phyloP scores from a whole-genome alignment of 37 sponge, comb jelly and placozoan genomes.

The Tethya wilhelma region DNA sequence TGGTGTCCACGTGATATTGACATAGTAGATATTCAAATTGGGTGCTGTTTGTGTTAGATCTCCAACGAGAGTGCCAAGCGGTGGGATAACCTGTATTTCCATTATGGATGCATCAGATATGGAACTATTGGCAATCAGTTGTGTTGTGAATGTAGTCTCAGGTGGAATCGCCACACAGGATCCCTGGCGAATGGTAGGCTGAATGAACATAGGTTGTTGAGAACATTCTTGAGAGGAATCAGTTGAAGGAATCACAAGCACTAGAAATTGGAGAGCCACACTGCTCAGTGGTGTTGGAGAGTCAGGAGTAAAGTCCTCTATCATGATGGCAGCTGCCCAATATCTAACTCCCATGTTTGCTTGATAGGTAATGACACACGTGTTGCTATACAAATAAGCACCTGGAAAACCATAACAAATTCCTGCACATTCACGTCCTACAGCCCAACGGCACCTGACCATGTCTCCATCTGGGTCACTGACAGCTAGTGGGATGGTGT shows the following conservation, averaged over 20 bases:
- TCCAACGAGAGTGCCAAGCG: constrained; percentile 6
- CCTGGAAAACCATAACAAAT: constrained; percentile 54
- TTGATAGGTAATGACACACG: constrained; percentile 18
- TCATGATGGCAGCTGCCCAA: constrained; percentile 42
- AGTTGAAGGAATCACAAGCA: constrained; percentile 16
- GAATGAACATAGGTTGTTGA: constrained; percentile 6
- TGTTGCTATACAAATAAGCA: constrained; percentile 24
- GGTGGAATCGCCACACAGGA: constrained; percentile 37
- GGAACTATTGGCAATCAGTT: constrained; percentile 34
- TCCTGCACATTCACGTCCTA: constrained; percentile 40
- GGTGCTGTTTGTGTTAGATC: neutral
- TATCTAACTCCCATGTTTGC: constrained; percentile 26
- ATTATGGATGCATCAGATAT: constrained; percentile 4
- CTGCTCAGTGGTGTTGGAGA: constrained; percentile 29
- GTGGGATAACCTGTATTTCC: constrained; percentile 33
- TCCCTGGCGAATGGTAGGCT: neutral
- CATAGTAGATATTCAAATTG: constrained; percentile 7
- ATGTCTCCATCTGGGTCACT: constrained; percentile 40
- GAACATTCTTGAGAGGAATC: constrained; percentile 42
- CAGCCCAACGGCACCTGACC: constrained; percentile 46
- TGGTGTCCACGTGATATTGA: constrained; percentile 39
- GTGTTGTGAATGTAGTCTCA: constrained; percentile 13
- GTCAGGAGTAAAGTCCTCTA: constrained; percentile 32
- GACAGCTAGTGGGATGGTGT: constrained; percentile 45
- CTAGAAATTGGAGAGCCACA: constrained; percentile 52